Evolutionary conservation across 2,113 vertebrate genomes (phyloP), one percentile per base, ranked within the genome.

Genomic region (Anoura caudifer): DNA sequence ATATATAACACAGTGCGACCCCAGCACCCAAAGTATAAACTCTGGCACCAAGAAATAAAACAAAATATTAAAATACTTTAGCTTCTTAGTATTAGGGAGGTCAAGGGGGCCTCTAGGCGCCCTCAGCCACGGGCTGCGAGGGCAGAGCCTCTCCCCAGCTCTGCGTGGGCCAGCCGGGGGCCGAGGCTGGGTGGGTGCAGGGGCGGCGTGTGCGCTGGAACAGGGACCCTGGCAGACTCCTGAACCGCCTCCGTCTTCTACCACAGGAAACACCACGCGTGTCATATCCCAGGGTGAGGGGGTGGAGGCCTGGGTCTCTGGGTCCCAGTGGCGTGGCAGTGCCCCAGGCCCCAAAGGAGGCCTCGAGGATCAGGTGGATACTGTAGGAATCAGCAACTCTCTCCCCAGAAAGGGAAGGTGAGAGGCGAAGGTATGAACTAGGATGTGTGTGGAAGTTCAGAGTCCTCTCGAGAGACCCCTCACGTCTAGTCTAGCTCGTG

Each of bases 61-160:
- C 26, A 90, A 96, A 82, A 97, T 98, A 98, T 98, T 98, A 98
- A 98, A 98, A 98, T 98, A 98, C 98, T 98, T 98, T 97, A 0
- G 28, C 77, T 98, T 98, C 96, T 98, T 98, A 97, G 97, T 98
- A 98, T 97, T 97, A 95, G 97, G 98, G 98, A 98, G 95, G 97
- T 98, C 98, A 95, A 50, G 59, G 97, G 97, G 97, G 96, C 97
- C 97, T 98, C 96, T 83, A 61, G 98, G 88, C 87, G 96, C 82
- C 96, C 97, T 96, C 84, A 0, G 77, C 97, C 81, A 86, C 89
- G 87, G 97, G 86, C 31, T 20, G 16, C 75, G 17, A 36, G 61
- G 47, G 33, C 79, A 82, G 28, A 76, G 90, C 59, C 36, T 67
- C 90, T 82, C 19, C 33, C 83, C 88, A 1, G 16, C 72, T 76